Evolutionary conservation across 2,888 invertebrate species (phyloP), one percentile per base, ranked within the genome.

Genomic region (Folsomia manolachei): DNA sequence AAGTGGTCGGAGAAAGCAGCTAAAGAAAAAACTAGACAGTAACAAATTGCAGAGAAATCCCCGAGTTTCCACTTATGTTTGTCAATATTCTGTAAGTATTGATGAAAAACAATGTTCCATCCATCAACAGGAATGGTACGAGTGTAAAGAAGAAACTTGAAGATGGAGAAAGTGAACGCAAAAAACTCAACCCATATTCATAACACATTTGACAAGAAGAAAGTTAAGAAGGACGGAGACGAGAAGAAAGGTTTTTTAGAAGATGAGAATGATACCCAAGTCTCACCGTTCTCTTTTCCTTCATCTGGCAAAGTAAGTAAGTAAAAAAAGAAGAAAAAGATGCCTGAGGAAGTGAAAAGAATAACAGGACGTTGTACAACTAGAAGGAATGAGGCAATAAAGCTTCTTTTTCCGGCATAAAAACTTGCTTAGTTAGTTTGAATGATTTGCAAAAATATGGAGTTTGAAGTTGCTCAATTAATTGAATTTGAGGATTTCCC

Each of bases 401-500:
- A 39, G 39, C 39, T 9, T 9, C 39, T 39, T n/a, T n/a, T n/a
- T n/a, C n/a, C n/a, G n/a, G n/a, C n/a, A 4, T 9, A 39, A 39
- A 39, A 39, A 39, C 39, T 39, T 39, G 39, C 39, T 39, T 39
- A 39, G 39, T 39, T 39, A 56, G 21, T 56, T 56, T 56, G 21
- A 56, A 56, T 56, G 56, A 56, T 56, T 18, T 18, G 56, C 21
- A 56, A 56, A 56, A 56, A 39, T 39, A 9, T 39, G 39, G 39
- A 39, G 39, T 39, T 39, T 39, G 39, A 39, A 56, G 56, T 56
- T 56, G 56, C 21, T 56, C 19, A 56, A 56, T 56, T 56, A 56
- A 56, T 56, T 56, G 56, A 56, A 56, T 56, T 18, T 56, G 39
- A 56, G 56, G 18, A 56, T 56, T 56, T 56, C 56, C 56, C 56